Percentiles rank a stretch among this genome's conserved stretches.
phyloP scores from a whole-genome alignment of 2,113 vertebrate genomes.

The Herpetotheres cachinnans region DNA sequence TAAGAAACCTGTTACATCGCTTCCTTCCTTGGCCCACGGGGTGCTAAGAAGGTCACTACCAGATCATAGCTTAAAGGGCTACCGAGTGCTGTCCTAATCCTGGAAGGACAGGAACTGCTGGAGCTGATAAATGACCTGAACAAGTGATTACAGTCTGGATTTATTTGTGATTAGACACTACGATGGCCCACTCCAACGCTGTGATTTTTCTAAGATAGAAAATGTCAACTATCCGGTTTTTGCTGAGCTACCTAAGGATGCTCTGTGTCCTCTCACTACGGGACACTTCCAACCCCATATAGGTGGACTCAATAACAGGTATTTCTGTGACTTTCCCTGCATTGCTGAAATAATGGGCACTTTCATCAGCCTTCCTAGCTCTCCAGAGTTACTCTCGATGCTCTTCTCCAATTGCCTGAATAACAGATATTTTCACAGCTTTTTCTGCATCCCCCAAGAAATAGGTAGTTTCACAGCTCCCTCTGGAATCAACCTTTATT shows the following conservation, averaged over 20 bases:
- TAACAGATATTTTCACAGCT: neutral
- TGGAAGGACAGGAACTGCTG: neutral
- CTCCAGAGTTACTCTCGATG: neutral
- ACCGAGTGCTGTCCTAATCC: slow-evolving; percentile 9
- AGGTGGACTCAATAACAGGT: neutral
- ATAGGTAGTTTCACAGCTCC: neutral
- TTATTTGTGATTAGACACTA: neutral
- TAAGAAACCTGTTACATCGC: neutral
- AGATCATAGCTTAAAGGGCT: neutral
- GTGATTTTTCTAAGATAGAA: neutral
- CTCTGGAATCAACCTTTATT: neutral
- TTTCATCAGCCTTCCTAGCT: neutral
- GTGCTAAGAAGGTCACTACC: slow-evolving; percentile 46
- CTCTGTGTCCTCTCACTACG: rapidly evolving
- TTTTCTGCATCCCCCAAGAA: neutral
- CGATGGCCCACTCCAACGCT: neutral
- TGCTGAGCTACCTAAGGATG: neutral
- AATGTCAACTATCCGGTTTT: neutral
- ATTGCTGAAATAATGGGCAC: neutral
- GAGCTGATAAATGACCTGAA: neutral
- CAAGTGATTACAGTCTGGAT: slow-evolving; percentile 24
- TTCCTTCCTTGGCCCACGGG: neutral
- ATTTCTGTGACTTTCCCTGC: neutral
- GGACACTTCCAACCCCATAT: neutral
- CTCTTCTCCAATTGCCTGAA: neutral